Percentiles rank a stretch among this genome's conserved stretches.
Evolutionary conservation across 2,797 vertebrate species (phyloP).

Genomic region (Halcyon leucocephala): DNA sequence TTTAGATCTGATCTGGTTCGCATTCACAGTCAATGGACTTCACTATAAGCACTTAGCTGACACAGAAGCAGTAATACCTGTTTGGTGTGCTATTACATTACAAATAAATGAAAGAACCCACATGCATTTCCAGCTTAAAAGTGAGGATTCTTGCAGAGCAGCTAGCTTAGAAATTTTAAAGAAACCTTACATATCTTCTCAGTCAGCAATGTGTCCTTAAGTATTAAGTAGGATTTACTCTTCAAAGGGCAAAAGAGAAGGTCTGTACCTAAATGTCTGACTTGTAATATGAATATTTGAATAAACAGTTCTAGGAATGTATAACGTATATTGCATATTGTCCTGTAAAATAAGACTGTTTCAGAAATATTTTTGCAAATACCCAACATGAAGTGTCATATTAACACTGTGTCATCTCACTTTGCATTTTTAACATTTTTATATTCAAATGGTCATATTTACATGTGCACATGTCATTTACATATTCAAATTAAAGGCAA

Average conservation of each 20-base stretch:
- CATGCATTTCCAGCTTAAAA: neutral
- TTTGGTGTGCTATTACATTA: neutral
- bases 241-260: neutral
- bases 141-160: neutral
- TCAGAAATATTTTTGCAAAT: neutral
- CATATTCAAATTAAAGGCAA: constrained; percentile 45
- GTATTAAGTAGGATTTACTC: neutral
- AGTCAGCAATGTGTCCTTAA: neutral
- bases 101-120: neutral
- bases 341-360: neutral
- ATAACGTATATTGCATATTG: neutral
- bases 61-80: neutral
- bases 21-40: neutral
- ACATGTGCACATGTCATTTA: neutral
- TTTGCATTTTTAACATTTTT: neutral
- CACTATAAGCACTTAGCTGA: neutral
- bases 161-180: neutral
- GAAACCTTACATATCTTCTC: neutral
- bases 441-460: constrained; percentile 30
- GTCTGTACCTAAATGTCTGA: neutral
- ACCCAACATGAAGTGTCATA: neutral
- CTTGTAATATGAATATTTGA: neutral
- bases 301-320: neutral
- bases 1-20: neutral
- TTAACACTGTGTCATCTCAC: neutral